Conservation (phyloP, 2,888 invertebrate genomes). For the Panzeria rudis region DNA sequence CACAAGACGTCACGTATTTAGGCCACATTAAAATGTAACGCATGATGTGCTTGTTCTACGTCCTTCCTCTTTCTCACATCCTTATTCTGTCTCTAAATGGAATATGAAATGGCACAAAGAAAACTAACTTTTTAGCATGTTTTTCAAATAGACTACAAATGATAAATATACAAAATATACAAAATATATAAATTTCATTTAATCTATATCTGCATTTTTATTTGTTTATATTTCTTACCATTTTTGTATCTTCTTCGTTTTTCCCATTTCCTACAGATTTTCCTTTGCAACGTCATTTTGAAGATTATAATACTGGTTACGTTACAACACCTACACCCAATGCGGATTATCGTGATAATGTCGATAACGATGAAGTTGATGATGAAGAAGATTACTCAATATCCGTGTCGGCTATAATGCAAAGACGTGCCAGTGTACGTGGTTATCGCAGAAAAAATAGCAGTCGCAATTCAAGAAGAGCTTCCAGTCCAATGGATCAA, state of each 20-base stretch:
- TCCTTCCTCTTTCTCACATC: not conserved
- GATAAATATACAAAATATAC: not conserved
- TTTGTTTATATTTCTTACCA: not conserved
- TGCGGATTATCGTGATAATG: conserved; percentile 58
- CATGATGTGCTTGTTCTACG: conserved; percentile 34
- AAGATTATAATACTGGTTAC: conserved; percentile 59
- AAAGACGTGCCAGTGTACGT: conserved; percentile 90
- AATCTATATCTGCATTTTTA: conserved; percentile 8
- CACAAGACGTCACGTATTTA: conserved; percentile 56
- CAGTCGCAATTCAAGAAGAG: conserved; percentile 86
- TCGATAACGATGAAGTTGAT: conserved; percentile 76
- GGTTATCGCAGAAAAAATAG: conserved; percentile 87
- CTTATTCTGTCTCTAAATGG: conserved; percentile 4
- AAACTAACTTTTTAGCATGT: not conserved
- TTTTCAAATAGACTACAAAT: conserved; percentile 17
- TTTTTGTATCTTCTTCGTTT: not conserved
- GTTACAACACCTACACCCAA: conserved; percentile 64
- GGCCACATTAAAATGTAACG: conserved; percentile 64
- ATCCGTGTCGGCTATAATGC: conserved; percentile 93
- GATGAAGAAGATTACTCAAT: conserved; percentile 94
- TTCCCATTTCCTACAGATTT: conserved; percentile 63
- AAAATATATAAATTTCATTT: conserved; percentile 19
- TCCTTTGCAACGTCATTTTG: conserved; percentile 67
- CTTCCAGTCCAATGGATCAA: conserved; percentile 85
- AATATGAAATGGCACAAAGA: not conserved